Evolutionary conservation across 2,888 invertebrate genomes (phyloP), one percentile per base, ranked within the genome.

Genomic region (Habroteleia sp.): DNA sequence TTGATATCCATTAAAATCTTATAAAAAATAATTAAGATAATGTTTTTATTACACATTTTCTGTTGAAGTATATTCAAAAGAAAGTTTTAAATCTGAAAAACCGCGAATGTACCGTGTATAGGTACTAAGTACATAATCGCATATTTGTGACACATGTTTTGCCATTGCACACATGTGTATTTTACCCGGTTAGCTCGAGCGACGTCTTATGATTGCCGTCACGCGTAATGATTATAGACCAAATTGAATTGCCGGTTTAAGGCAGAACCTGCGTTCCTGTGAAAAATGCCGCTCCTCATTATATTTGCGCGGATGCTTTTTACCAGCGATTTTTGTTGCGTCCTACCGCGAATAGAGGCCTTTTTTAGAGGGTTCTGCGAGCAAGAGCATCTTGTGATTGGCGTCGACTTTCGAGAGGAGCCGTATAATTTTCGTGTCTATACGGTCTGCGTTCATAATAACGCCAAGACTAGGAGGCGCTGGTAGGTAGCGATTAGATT

Each of bases 391-490:
- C 20, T 25, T 27, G 29, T 31, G 50, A 58, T 65, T 54, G 48
- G 41, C 41, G 50, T 11, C 27, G 20, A 25, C 23, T 63, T 58
- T 73, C 42, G 65, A 73, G 46, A 20, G 62, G 68, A 75, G 74
- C 74, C 74, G 71, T 71, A 71, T 75, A 75, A 71, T 76, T 76
- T 76, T 69, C 72, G 74, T 50, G 65, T 58, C 71, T 42, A 68
- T n/a, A n/a, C 72, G 56, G 73, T 69, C 60, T 74, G 25, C 44
- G 54, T 41, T 46, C 42, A 39, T 48, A 60, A 41, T 50, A 56
- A 60, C 52, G 33, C 66, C 11, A 60, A 58, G 48, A 54, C 66
- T 50, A 58, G 52, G 46, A 58, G 62, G 62, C 33, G 50, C 54
- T 41, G 63, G 60, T 63, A 77, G 66, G 74, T 69, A 73, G 73